phyloP scores from a whole-genome alignment of 1,140 invertebrate species.

The Drosophila gunungcola region DNA sequence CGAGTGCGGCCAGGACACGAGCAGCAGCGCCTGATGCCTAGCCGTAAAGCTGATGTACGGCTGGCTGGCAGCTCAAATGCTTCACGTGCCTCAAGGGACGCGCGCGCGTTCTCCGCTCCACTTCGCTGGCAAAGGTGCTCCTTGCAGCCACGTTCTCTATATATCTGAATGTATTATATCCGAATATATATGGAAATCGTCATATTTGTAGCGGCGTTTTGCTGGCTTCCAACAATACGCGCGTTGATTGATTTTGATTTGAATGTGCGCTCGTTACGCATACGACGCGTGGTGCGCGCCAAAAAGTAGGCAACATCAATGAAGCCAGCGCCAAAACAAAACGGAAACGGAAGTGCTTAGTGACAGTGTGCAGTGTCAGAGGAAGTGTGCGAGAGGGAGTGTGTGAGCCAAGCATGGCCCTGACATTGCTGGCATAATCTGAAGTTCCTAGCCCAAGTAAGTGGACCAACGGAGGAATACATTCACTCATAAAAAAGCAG shows the following conservation, averaged over 20 bases:
- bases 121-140: slow-evolving; percentile 18
- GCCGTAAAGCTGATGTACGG: slow-evolving; percentile 73
- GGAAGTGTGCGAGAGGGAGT: slow-evolving; percentile 10
- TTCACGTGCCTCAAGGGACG: slow-evolving; percentile 74
- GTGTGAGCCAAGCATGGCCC: slow-evolving; percentile 23
- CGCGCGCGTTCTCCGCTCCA: slow-evolving; percentile 60
- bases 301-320: slow-evolving; percentile 59
- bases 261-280: slow-evolving; percentile 75
- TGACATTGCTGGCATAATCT: slow-evolving; percentile 29
- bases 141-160: slow-evolving; percentile 12
- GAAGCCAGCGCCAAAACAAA: slow-evolving; percentile 44
- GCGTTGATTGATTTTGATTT: slow-evolving; percentile 79
- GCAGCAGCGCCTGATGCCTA: slow-evolving; percentile 42
- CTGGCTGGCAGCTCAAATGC: slow-evolving; percentile 70
- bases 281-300: slow-evolving; percentile 70
- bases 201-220: slow-evolving; percentile 27
- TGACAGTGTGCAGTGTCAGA: slow-evolving; percentile 27
- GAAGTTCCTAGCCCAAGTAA: slow-evolving; percentile 24
- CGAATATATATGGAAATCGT: background rate
- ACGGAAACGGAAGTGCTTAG: slow-evolving; percentile 77
- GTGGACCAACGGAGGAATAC: slow-evolving; percentile 20
- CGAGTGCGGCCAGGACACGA: slow-evolving; percentile 55
- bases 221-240: slow-evolving; percentile 59
- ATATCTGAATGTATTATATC: slow-evolving; percentile 12
- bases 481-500: background rate